Conservation (phyloP, 2,888 invertebrate genomes). For the Epirrhoe tristata region DNA sequence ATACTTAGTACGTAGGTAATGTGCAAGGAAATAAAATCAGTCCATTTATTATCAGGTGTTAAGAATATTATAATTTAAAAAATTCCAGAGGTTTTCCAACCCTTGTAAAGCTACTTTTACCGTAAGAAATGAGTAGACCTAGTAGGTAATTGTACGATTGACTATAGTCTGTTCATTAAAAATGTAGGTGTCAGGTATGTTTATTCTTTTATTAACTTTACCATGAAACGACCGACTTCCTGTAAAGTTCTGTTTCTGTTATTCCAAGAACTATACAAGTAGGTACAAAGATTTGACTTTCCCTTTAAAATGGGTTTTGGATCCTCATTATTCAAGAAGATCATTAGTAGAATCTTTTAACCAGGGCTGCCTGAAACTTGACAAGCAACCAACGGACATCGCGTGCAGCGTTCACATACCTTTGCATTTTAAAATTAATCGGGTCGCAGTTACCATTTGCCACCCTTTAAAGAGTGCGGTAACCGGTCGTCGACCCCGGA, state of each 20-base stretch:
- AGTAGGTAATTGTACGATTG: not conserved
- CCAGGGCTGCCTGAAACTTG: not conserved
- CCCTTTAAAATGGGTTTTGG: too few species aligned
- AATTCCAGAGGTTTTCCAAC: conserved; percentile 2
- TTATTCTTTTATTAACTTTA: conserved; percentile 1
- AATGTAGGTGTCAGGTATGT: not conserved
- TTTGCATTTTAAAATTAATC: conserved; percentile 80
- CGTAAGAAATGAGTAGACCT: not conserved
- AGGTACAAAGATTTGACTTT: too few species aligned
- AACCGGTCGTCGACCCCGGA: conserved; percentile 73
- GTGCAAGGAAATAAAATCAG: not conserved
- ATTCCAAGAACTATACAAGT: not conserved
- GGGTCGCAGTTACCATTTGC: conserved; percentile 47
- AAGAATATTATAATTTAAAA: not conserved
- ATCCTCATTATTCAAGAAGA: not conserved
- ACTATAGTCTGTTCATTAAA: not conserved
- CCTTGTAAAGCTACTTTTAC: conserved; percentile 10
- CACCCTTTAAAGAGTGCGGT: conserved; percentile 68
- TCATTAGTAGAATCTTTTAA: not conserved
- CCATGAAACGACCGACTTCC: conserved; percentile 5
- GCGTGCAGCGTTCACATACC: conserved; percentile 72
- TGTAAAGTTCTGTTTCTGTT: conserved; percentile 7
- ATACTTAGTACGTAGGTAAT: not conserved
- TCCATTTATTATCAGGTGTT: not conserved
- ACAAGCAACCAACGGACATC: conserved; percentile 36